Evolutionary conservation across 2,113 vertebrate genomes (phyloP), one percentile per base, ranked within the genome.

Genomic region (Strix aluco): DNA sequence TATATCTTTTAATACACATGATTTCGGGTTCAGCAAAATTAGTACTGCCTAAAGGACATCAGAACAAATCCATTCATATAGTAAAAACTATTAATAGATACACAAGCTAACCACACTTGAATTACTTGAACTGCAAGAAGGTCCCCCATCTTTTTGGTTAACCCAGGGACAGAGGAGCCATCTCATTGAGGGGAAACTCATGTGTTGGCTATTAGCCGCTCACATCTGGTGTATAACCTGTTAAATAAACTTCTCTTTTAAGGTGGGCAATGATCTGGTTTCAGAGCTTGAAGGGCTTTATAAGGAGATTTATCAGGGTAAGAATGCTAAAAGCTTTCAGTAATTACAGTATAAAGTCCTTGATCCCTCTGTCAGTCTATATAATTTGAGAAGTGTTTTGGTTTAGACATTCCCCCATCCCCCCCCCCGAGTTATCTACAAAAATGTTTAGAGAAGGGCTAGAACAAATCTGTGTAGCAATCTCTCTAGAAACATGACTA

Each of bases 341-440:
- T 59, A 85, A 59, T 44, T 81, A 16, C 9, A 58, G 3, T 46
- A 14, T 25, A 83, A 75, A 2, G 67, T 71, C 17, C 3, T 27
- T 40, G 32, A 46, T 82, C 8, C 4, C 25, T 58, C 42, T 86
- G 20, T 79, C 25, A 30, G 15, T 47, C 23, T 36, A 10, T 29
- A 49, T 34, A 0, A 34, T n/a, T 65, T 57, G 10, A 84, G 22
- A 59, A 70, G 25, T 17, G 5, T 38, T 88, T 81, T 73, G 10
- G 4, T 3, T 79, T 69, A 62, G 38, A 34, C 9, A 17, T 54
- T 1, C 1, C 6, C 6, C 4, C 0, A 0, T 44, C 13, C 13
- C 20, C 7, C 30, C 2, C 2, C 2, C 1, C 6, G 54, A 15
- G 10, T 10, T 46, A 62, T 62, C 66, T 90, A 11, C 22, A 80